These are phyloP conservation scores for Cyprinodon diabolis DNA, from an alignment of 2,797 vertebrate genomes.

Conservation along the genomic window DNA sequence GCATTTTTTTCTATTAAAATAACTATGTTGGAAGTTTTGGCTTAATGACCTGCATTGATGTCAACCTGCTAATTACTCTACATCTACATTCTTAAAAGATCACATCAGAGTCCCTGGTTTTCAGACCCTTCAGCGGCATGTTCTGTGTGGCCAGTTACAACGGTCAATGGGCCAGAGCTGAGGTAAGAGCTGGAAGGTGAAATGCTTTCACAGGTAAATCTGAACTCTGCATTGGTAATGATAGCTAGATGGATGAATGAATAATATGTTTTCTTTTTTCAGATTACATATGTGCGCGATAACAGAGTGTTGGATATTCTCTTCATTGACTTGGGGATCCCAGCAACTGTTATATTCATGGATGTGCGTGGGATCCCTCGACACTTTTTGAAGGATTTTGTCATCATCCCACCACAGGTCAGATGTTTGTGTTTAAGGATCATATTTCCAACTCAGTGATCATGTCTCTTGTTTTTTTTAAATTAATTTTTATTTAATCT, in stretches of 20 bases:
- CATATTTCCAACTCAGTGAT: background rate
- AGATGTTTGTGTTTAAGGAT: constrained; percentile 10
- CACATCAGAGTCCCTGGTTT: constrained; percentile 84
- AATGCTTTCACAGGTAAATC: background rate
- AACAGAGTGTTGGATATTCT: constrained; percentile 88
- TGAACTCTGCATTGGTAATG: background rate
- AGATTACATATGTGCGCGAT: constrained; percentile 89
- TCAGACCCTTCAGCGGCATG: constrained; percentile 89
- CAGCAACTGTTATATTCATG: constrained; percentile 88
- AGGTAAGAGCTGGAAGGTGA: constrained; percentile 78
- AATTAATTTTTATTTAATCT: background rate
- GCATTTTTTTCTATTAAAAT: background rate
- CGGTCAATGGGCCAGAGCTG: constrained; percentile 90
- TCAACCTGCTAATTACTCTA: background rate
- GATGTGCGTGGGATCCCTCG: constrained; percentile 90
- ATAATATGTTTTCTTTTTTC: constrained; percentile 15
- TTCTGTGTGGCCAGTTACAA: constrained; percentile 88
- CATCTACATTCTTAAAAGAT: constrained; percentile 57
- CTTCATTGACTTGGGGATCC: constrained; percentile 87
- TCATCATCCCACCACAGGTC: constrained; percentile 91
- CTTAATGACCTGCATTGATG: background rate
- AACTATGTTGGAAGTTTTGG: too few relatives aligned
- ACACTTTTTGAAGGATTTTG: constrained; percentile 81
- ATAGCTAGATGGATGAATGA: background rate
- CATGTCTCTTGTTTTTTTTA: too few relatives aligned